Evolutionary conservation across 2,888 invertebrate genomes (phyloP).

Genomic region (Epicampocera succincta): DNA sequence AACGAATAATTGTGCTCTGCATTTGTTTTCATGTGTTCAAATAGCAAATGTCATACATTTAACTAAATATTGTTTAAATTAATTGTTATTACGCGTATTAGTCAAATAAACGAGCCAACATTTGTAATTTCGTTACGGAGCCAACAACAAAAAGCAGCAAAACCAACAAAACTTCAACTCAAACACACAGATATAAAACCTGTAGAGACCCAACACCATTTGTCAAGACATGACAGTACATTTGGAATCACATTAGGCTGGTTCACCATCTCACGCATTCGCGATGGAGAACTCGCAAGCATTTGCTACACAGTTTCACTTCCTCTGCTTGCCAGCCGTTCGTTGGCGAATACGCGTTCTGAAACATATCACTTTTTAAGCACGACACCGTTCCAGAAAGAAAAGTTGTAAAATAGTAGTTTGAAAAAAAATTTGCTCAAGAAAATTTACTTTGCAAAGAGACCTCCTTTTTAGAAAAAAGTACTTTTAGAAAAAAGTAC

Average conservation of each 20-base stretch:
- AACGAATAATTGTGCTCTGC: background rate
- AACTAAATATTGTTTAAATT: slow-evolving; percentile 68
- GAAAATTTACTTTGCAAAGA: no score
- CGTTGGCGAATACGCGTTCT: no score
- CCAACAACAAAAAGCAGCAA: background rate
- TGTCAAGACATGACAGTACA: background rate
- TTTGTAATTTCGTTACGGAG: slow-evolving; percentile 51
- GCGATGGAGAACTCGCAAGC: no score
- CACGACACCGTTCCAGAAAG: no score
- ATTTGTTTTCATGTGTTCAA: background rate
- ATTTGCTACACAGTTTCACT: no score
- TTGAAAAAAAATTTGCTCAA: no score
- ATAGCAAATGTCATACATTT: slow-evolving; percentile 37
- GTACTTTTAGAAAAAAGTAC: no score
- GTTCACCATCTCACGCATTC: no score
- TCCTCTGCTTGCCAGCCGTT: no score
- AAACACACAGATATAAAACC: background rate
- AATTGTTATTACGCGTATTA: slow-evolving; percentile 73
- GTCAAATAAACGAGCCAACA: slow-evolving; percentile 70
- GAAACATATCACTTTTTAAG: no score
- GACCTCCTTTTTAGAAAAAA: no score
- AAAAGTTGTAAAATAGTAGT: no score
- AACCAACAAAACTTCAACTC: background rate
- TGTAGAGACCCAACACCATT: background rate
- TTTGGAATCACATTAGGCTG: background rate